Conservation (phyloP, 2,888 invertebrate species). For the Rhingia rostrata region DNA sequence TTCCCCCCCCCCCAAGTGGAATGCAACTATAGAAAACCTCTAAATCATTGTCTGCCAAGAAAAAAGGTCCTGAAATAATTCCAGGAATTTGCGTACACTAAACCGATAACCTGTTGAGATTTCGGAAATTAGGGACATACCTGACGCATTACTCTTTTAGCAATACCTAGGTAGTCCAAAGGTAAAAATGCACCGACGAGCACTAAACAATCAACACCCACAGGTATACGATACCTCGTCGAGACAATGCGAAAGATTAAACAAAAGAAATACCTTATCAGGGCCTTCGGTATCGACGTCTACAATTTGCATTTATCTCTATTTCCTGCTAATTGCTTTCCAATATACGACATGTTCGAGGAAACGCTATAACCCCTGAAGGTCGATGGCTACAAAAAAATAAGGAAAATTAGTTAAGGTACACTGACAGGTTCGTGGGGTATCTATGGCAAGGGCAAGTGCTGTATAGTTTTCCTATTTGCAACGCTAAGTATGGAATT, state of each 20-base stretch:
- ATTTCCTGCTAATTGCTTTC: constrained; percentile 67
- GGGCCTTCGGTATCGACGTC: constrained; percentile 33
- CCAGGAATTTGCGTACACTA: constrained; percentile 39
- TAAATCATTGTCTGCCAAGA: constrained; percentile 45
- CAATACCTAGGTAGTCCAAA: constrained; percentile 19
- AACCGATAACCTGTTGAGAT: background rate
- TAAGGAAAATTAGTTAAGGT: constrained; percentile 60
- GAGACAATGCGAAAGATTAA: constrained; percentile 35
- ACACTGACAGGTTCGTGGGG: constrained; percentile 30
- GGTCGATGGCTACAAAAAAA: constrained; percentile 57
- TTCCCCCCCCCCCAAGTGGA: constrained; percentile 46
- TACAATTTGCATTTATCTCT: constrained; percentile 67
- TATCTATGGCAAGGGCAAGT: constrained; percentile 52
- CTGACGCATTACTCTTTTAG: constrained; percentile 36
- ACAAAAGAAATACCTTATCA: constrained; percentile 46
- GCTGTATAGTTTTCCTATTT: constrained; percentile 48
- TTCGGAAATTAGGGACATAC: background rate
- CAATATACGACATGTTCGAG: constrained; percentile 28
- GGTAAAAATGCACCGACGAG: constrained; percentile 43
- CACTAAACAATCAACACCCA: constrained; percentile 45
- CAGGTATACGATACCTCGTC: constrained; percentile 51
- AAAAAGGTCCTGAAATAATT: constrained; percentile 45
- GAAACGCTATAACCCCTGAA: constrained; percentile 7
- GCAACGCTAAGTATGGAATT: constrained; percentile 35
- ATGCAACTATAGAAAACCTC: constrained; percentile 19